phyloP scores from a whole-genome alignment of 1,140 invertebrate species.

The Acromyrmex echinatior region DNA sequence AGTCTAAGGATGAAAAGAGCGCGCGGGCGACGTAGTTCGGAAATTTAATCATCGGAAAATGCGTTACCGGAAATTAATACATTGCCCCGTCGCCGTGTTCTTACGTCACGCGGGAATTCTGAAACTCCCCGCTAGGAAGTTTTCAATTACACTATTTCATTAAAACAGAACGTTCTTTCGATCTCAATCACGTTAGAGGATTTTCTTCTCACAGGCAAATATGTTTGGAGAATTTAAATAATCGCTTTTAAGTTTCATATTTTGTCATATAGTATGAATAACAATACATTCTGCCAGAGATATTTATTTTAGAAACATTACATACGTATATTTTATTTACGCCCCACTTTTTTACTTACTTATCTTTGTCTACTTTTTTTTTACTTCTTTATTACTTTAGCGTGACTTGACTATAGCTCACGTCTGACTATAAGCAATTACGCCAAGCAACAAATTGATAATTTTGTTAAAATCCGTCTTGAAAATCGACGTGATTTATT shows the following conservation, averaged over 20 bases:
- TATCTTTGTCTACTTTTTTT: not conserved
- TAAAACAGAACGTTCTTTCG: not conserved
- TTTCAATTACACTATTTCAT: slow-evolving; percentile 22
- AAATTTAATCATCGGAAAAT: slow-evolving; percentile 63
- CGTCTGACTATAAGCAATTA: not conserved
- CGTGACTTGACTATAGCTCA: too few species aligned
- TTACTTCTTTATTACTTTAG: not conserved
- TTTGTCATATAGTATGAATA: not conserved
- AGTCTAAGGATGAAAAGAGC: slow-evolving; percentile 46
- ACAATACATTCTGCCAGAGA: not conserved
- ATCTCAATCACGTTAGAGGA: not conserved
- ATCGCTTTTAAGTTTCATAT: slow-evolving; percentile 3
- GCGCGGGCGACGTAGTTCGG: slow-evolving; percentile 21
- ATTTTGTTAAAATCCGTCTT: not conserved
- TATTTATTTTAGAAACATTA: not conserved
- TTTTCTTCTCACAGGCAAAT: not conserved
- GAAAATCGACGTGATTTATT: slow-evolving; percentile 60
- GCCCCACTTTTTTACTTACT: not conserved
- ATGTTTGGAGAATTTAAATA: not conserved
- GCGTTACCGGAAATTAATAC: slow-evolving; percentile 50
- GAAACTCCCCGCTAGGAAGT: not conserved
- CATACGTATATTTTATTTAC: not conserved
- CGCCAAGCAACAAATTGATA: slow-evolving; percentile 21
- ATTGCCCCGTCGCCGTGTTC: slow-evolving; percentile 17
- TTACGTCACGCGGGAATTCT: slow-evolving; percentile 47